Conservation (phyloP, 1,140 invertebrate species). For the Zaprionus davidi region DNA sequence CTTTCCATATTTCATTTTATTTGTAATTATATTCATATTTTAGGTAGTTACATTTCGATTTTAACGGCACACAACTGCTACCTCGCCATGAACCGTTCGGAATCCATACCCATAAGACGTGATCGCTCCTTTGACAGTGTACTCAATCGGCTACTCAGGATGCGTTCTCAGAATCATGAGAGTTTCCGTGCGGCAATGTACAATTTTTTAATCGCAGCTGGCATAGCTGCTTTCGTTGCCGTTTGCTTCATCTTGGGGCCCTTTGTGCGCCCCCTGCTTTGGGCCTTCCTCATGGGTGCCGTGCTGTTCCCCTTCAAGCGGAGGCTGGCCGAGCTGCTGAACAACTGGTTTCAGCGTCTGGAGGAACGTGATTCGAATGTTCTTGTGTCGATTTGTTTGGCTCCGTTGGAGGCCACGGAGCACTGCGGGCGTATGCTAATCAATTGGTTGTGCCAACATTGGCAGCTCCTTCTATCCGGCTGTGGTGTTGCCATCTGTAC, state of each 20-base stretch:
- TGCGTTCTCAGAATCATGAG: constrained; percentile 81
- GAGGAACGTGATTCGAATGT: constrained; percentile 86
- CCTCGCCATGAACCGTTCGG: constrained; percentile 72
- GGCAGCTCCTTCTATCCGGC: constrained; percentile 85
- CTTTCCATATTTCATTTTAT: constrained; percentile 8
- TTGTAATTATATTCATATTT: constrained; percentile 12
- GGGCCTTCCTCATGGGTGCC: constrained; percentile 96
- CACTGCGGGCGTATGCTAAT: constrained; percentile 89
- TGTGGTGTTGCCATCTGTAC: constrained; percentile 65
- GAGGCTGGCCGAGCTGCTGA: constrained; percentile 87
- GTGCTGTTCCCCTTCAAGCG: constrained; percentile 94
- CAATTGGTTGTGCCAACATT: constrained; percentile 85
- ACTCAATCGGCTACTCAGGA: constrained; percentile 69
- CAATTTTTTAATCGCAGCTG: constrained; percentile 91
- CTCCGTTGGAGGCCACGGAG: constrained; percentile 89
- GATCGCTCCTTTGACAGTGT: constrained; percentile 83
- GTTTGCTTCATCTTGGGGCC: constrained; percentile 90
- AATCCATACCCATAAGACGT: constrained; percentile 70
- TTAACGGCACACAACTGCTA: constrained; percentile 2
- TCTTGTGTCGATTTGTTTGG: constrained; percentile 87
- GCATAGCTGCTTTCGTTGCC: constrained; percentile 92
- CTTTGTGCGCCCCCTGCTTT: constrained; percentile 96
- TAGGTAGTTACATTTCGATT: constrained; percentile 18
- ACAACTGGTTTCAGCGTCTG: constrained; percentile 88
- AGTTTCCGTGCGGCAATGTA: constrained; percentile 93